A percentile compares a stretch with the other conserved stretches of the same genome.
phyloP scores from a whole-genome alignment of 2,113 vertebrate species.

The Reinhardtius hippoglossoides region DNA sequence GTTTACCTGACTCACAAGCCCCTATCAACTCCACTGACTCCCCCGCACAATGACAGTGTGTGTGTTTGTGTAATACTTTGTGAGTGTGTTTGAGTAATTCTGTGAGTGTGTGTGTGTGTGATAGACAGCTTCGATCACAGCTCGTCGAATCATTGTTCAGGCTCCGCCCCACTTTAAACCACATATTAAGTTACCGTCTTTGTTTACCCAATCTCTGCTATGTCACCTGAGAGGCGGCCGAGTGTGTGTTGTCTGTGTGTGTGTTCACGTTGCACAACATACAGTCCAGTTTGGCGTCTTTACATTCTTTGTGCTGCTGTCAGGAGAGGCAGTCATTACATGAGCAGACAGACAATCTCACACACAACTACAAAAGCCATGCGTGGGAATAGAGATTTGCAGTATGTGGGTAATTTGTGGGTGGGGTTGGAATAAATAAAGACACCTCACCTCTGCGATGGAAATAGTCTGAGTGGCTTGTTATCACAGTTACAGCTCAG shows the following conservation, averaged over 20 bases:
- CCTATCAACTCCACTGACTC: conserved; percentile 8
- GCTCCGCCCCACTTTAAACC: conserved; percentile 47
- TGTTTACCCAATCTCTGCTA: conserved; percentile 73
- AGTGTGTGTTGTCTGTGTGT: conserved; percentile 34
- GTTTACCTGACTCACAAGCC: conserved; percentile 36
- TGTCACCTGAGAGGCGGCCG: conserved; percentile 62
- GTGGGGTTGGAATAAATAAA: neutral
- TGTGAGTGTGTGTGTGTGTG: conserved; percentile 14
- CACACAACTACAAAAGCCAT: neutral
- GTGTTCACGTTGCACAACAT: conserved; percentile 40
- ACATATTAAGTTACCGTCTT: conserved; percentile 69
- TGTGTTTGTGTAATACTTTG: conserved; percentile 11
- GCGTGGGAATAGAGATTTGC: conserved; percentile 1
- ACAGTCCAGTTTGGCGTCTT: conserved; percentile 38
- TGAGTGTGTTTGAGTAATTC: neutral
- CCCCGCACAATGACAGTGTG: conserved; percentile 4
- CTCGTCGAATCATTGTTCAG: conserved; percentile 9
- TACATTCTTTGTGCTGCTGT: conserved; percentile 23
- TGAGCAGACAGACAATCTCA: neutral
- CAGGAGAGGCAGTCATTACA: conserved; percentile 14
- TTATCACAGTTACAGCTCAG: neutral
- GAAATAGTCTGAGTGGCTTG: neutral
- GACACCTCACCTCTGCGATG: neutral
- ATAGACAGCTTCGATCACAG: conserved; percentile 36
- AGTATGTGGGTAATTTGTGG: neutral